These are phyloP conservation scores for Xylota sylvarum DNA, from an alignment of 2,888 invertebrate species.

Conservation along the genomic window DNA sequence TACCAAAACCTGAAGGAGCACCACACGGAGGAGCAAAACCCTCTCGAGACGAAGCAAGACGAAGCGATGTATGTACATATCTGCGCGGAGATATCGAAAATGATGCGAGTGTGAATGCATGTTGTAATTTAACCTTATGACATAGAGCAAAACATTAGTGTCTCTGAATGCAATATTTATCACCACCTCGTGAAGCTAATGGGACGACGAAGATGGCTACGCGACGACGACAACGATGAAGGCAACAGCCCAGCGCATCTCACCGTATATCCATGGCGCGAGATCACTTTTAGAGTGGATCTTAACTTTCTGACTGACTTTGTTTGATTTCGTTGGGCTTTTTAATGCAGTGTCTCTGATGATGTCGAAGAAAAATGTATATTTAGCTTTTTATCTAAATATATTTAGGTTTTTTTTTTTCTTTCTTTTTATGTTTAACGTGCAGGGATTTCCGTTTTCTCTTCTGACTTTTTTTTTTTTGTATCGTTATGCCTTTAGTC, in stretches of 20 bases:
- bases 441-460: conserved; percentile 65
- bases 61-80: conserved; percentile 64
- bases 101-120: conserved; percentile 80
- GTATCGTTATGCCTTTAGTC: conserved; percentile 50
- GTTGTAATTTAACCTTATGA: conserved; percentile 82
- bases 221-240: conserved; percentile 35
- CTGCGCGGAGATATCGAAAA: conserved; percentile 74
- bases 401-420: neutral
- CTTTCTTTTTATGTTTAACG: conserved; percentile 34
- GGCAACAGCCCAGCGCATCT: conserved; percentile 26
- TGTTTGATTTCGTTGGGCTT: conserved; percentile 68
- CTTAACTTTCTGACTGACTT: conserved; percentile 75
- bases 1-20: conserved; percentile 33
- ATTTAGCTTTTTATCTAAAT: conserved; percentile 72
- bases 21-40: conserved; percentile 40
- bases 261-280: conserved; percentile 46
- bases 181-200: conserved; percentile 79
- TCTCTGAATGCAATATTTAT: conserved; percentile 80
- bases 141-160: conserved; percentile 80
- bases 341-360: conserved; percentile 51
- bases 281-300: conserved; percentile 70
- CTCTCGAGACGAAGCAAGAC: conserved; percentile 34
- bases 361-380: conserved; percentile 57
- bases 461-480: conserved; percentile 14
- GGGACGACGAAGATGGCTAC: conserved; percentile 71